phyloP scores from a whole-genome alignment of 2,113 vertebrate species.

The Galeopterus variegatus region DNA sequence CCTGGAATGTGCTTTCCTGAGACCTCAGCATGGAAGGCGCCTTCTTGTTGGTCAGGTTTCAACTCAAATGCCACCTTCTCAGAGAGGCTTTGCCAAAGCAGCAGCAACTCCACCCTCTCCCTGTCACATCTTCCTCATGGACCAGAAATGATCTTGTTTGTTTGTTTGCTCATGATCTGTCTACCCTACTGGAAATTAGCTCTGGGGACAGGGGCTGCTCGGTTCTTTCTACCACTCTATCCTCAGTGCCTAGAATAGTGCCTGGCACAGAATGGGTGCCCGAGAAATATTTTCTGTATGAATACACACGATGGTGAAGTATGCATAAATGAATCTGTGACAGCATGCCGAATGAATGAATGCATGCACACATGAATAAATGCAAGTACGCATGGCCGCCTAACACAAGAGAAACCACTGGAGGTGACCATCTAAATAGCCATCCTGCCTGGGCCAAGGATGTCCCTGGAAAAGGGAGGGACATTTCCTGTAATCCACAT shows the following conservation, averaged over 20 bases:
- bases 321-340: not conserved
- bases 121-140: not conserved
- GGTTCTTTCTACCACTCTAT: not conserved
- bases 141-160: not conserved
- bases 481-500: not conserved
- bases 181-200: not conserved
- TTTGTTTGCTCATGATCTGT: not conserved
- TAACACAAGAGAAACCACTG: not conserved
- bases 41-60: not conserved
- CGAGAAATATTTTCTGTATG: not conserved
- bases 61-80: too few species aligned
- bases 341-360: not conserved
- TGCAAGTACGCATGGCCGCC: not conserved
- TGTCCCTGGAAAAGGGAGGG: not conserved
- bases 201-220: not conserved
- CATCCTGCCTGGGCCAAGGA: not conserved
- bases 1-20: not conserved
- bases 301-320: not conserved
- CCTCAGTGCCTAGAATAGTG: too few species aligned
- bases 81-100: not conserved
- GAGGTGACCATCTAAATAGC: accelerated
- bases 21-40: not conserved
- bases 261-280: too few species aligned
- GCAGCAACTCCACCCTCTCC: too few species aligned
- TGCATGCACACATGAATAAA: not conserved